Evolutionary conservation across 2,888 invertebrate genomes (phyloP).

Genomic region (Papilio elwesi): DNA sequence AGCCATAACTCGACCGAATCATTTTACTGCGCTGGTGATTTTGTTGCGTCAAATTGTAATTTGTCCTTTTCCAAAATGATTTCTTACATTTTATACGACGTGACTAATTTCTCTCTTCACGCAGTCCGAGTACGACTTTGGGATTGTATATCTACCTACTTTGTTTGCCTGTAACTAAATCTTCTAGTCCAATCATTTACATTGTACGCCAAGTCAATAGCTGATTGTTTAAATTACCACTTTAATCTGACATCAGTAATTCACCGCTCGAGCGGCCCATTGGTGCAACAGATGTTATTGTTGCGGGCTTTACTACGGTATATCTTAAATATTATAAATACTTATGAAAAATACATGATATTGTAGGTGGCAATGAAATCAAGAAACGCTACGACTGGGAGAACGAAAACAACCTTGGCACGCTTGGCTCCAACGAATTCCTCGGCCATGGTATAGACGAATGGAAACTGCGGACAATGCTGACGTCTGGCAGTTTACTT

Average conservation of each 20-base stretch:
- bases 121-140: not conserved
- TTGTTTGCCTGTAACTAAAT: too few relatives aligned
- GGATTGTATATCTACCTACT: too few relatives aligned
- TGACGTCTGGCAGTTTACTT: conserved; percentile 72
- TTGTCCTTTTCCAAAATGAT: not conserved
- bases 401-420: conserved; percentile 67
- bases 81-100: not conserved
- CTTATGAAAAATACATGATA: not conserved
- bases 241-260: too few relatives aligned
- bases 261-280: too few relatives aligned
- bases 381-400: conserved; percentile 67
- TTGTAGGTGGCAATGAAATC: conserved; percentile 56
- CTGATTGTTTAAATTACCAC: too few relatives aligned
- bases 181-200: too few relatives aligned
- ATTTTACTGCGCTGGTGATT: not conserved
- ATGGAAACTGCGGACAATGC: conserved; percentile 72
- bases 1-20: not conserved
- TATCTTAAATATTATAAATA: too few relatives aligned
- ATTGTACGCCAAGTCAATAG: too few relatives aligned
- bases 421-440: conserved; percentile 69
- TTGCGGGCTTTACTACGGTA: too few relatives aligned
- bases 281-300: too few relatives aligned
- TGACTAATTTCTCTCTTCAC: not conserved
- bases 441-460: conserved; percentile 75
- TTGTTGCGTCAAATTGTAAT: conserved; percentile 4